Evolutionary conservation across 2,797 vertebrate genomes (phyloP), one percentile per base, ranked within the genome.

Genomic region (Telmatherina bonti): DNA sequence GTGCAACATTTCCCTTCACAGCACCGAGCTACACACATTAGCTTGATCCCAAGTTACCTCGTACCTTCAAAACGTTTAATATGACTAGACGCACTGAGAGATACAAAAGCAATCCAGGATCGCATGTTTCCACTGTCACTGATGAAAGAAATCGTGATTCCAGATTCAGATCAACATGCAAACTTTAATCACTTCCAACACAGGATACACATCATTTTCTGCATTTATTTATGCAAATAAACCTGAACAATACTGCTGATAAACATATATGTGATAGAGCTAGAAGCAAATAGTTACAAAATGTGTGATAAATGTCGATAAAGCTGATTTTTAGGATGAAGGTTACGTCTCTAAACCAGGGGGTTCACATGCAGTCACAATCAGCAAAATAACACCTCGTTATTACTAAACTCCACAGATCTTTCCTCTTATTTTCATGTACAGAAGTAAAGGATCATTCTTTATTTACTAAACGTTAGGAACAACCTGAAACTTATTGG

Each of bases 121-220:
- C n/a, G 4, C 31, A 24, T 27, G 12, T 24, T 52, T 47, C 24
- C 52, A 30, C 36, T 29, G 30, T 54, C 10, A 26, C 22, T 27
- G 16, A 56, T 54, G 4, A 33, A n/a, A 35, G 16, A 70, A 52
- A 55, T 5, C 27, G 18, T 47, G 24, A 59, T 26, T 63, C 41
- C 45, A 59, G 13, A 60, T 69, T 27, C 26, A 24, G 54, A 30
- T 70, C 38, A 15, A 54, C 13, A 2, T 10, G 2, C 4, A n/a
- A 60, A 45, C 35, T 26, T 33, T 45, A 18, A 43, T 64, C 41
- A 38, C 43, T 24, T 64, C 13, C 24, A 38, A 38, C 53, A 52
- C 13, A 45, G 70, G 61, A 52, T 31, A 51, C 31, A 54, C 61
- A 24, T 64, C n/a, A 64, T 43, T 45, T 47, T 18, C 31, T 43